Percentiles rank a stretch among this genome's conserved stretches.
phyloP scores from a whole-genome alignment of 2,113 vertebrate species.

The Corynorhinus townsendii region DNA sequence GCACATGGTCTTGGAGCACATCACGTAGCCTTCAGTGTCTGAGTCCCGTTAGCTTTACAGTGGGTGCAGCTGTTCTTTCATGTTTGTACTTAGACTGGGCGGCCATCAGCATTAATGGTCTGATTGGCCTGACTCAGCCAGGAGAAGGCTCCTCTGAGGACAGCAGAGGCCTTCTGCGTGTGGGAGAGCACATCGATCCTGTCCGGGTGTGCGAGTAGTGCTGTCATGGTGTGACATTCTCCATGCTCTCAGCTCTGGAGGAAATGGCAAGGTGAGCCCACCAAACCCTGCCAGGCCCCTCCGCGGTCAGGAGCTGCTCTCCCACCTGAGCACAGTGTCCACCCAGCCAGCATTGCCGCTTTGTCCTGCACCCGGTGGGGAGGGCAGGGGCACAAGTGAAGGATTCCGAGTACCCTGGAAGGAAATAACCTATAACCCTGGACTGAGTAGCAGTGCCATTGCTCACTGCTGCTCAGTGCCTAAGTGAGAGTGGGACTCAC shows the following conservation, averaged over 20 bases:
- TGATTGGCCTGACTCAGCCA: background rate
- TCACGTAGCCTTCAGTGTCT: background rate
- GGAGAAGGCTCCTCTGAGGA: background rate
- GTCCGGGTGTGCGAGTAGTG: background rate
- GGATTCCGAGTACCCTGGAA: background rate
- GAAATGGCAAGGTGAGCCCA: background rate
- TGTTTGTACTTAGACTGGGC: background rate
- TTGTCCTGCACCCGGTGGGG: background rate
- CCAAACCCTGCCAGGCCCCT: background rate
- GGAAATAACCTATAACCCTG: background rate
- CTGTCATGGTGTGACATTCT: background rate
- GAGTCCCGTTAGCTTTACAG: background rate
- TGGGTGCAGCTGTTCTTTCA: background rate
- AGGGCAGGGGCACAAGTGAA: background rate
- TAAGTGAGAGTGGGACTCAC: background rate
- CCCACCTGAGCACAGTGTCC: background rate
- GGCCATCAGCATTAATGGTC: background rate
- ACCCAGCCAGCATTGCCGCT: background rate
- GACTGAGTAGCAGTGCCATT: background rate
- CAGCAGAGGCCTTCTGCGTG: background rate
- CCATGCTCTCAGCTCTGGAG: background rate
- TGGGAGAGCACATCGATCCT: background rate
- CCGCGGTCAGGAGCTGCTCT: background rate
- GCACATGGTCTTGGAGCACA: background rate
- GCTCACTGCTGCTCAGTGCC: background rate